These are phyloP conservation scores for Eudasyphora cyanicolor DNA, from an alignment of 2,888 invertebrate genomes.

Conservation along the genomic window DNA sequence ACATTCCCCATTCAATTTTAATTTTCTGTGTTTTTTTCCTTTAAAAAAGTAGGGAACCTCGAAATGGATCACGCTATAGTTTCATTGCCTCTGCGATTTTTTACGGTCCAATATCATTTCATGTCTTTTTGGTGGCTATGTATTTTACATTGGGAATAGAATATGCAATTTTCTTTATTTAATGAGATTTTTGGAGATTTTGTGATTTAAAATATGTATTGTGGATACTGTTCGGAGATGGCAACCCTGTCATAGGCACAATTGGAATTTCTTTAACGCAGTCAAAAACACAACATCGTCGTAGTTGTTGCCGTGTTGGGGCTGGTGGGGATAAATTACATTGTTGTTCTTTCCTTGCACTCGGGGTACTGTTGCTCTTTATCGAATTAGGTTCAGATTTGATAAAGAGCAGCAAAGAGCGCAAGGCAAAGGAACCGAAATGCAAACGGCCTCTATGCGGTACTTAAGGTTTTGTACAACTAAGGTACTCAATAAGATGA, in stretches of 20 bases:
- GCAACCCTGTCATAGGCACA: conserved; percentile 23
- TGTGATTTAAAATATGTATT: too few relatives aligned
- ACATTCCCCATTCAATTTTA: too few relatives aligned
- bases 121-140: too few relatives aligned
- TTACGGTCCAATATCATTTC: too few relatives aligned
- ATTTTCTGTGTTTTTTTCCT: too few relatives aligned
- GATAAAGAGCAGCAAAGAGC: conserved; percentile 36
- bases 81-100: too few relatives aligned
- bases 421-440: conserved; percentile 24
- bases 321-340: conserved; percentile 40
- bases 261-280: conserved; percentile 66
- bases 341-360: conserved; percentile 38
- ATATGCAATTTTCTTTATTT: too few relatives aligned
- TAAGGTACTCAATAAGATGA: conserved; percentile 20
- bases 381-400: not conserved
- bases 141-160: too few relatives aligned
- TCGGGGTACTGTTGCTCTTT: conserved; percentile 21
- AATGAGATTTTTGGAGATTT: too few relatives aligned
- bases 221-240: too few relatives aligned
- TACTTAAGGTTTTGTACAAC: conserved; percentile 34
- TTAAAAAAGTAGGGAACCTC: too few relatives aligned
- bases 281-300: conserved; percentile 25
- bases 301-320: conserved; percentile 25
- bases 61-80: too few relatives aligned
- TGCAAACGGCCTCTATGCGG: not conserved